Evolutionary conservation across 2,797 vertebrate species (phyloP), one percentile per base, ranked within the genome.

Genomic region (Onychomys arenicola): DNA sequence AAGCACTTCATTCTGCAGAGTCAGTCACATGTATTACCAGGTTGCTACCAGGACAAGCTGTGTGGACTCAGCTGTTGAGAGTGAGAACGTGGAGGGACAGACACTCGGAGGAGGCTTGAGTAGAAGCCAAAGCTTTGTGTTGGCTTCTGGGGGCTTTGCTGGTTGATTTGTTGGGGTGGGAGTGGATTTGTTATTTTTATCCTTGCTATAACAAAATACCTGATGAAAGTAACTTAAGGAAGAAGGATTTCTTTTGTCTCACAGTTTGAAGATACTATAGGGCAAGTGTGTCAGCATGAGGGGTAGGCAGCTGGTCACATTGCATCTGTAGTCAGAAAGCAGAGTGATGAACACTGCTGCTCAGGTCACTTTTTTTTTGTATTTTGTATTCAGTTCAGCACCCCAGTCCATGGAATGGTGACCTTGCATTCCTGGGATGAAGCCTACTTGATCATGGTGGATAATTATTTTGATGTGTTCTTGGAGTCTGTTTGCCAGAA

Each of bases 1-100:
- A 95, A 90, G 46, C 5, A 75, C 89, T 93, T 96, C 69, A 90
- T 61, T 75, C 89, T 75, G 29, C 46, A 87, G 12, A 57, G 57
- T 34, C 52, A 23, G 29, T 87, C 78, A 75, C 43, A 63, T 49
- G 65, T 89, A 86, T 82, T 87, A 80, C 25, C 59, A 95, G 32
- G 67, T 34, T 89, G 23, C 40, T 89, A 76, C 57, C 23, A 78
- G 76, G 40, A 87, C 23, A 90, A 55, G 46, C 10, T 77, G 32
- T 77, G 61, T 25, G 46, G 14, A 96, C 77, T 78, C 43, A 94
- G 17, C 3, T 71, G 90, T 83, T 83, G 29, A 67, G 46, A 73
- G 6, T 57, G 34, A 75, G 25, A 91, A 59, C 75, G 17, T 88
- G 69, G n/a, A 75, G 6, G 25, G 29, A 17, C 43, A 77, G 34